Percentiles rank a stretch among this genome's conserved stretches.
These are phyloP conservation scores for Drosophila parabipectinata DNA, from an alignment of 1,140 invertebrate species.

Conservation along the genomic window DNA sequence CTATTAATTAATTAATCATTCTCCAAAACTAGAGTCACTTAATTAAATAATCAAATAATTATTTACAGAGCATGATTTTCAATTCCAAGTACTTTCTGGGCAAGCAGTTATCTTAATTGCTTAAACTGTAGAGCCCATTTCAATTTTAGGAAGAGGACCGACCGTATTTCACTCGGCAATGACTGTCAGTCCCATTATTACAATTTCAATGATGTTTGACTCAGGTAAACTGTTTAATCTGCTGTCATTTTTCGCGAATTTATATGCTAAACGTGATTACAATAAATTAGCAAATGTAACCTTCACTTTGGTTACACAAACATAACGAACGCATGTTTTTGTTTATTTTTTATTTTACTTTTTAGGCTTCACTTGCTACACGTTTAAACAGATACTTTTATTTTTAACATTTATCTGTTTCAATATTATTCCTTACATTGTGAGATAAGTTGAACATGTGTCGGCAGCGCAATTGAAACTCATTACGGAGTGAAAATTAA, in stretches of 20 bases:
- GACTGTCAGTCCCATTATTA: slow-evolving; percentile 27
- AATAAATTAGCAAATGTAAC: slow-evolving; percentile 37
- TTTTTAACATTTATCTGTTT: slow-evolving; percentile 8
- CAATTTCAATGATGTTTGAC: slow-evolving; percentile 38
- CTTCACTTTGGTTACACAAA: slow-evolving; percentile 43
- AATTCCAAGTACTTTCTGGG: neutral
- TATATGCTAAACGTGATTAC: slow-evolving; percentile 59
- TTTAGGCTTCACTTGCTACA: slow-evolving; percentile 6
- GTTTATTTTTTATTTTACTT: slow-evolving; percentile 12
- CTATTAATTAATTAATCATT: neutral
- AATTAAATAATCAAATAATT: slow-evolving; percentile 5
- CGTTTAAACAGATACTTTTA: slow-evolving; percentile 22
- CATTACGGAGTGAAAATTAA: slow-evolving; percentile 37
- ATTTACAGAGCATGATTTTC: slow-evolving; percentile 1
- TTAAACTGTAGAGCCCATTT: slow-evolving; percentile 14
- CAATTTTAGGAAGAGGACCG: slow-evolving; percentile 11
- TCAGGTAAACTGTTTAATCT: slow-evolving; percentile 30
- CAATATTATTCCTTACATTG: too few relatives aligned
- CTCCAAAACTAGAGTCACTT: neutral
- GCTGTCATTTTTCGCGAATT: slow-evolving; percentile 22
- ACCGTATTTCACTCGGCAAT: slow-evolving; percentile 16
- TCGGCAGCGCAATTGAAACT: slow-evolving; percentile 29
- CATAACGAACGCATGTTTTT: slow-evolving; percentile 7
- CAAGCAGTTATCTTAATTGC: slow-evolving; percentile 4
- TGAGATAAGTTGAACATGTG: slow-evolving; percentile 15